Evolutionary conservation across 2,113 vertebrate species (phyloP).

Genomic region (Cettia cetti): DNA sequence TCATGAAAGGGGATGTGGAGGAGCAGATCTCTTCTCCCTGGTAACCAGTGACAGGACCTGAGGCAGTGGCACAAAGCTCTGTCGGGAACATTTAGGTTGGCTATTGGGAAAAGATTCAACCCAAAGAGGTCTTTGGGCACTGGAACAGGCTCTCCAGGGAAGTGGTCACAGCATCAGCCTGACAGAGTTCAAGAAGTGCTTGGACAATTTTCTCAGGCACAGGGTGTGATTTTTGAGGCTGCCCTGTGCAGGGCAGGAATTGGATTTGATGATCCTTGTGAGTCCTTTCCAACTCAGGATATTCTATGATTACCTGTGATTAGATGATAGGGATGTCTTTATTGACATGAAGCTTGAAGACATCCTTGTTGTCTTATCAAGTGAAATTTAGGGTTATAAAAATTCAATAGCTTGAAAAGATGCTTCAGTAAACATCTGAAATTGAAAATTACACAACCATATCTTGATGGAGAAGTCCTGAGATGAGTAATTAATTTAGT

Average conservation of each 20-base stretch:
- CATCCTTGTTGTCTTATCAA: not conserved
- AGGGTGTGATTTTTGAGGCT: not conserved
- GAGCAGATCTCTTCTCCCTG: not conserved
- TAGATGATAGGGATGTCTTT: not conserved
- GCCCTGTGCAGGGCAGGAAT: not conserved
- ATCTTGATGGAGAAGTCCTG: not conserved
- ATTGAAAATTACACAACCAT: not conserved
- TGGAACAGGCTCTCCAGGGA: too few species aligned
- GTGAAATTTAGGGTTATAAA: not conserved
- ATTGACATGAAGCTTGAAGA: not conserved
- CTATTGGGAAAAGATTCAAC: not conserved
- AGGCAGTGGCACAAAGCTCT: not conserved
- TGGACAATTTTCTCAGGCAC: not conserved
- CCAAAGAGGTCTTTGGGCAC: accelerated
- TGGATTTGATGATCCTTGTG: not conserved
- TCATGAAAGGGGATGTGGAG: not conserved
- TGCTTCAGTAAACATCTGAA: not conserved
- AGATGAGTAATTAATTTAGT: not conserved
- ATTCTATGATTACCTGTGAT: not conserved
- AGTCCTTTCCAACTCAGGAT: not conserved
- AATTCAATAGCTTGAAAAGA: not conserved
- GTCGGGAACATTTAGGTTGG: not conserved
- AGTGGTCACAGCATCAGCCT: not conserved
- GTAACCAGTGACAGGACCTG: not conserved
- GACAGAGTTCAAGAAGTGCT: not conserved